Base-by-base conservation (phyloP, 2,888 invertebrate species). In the Dynastes maya region DNA sequence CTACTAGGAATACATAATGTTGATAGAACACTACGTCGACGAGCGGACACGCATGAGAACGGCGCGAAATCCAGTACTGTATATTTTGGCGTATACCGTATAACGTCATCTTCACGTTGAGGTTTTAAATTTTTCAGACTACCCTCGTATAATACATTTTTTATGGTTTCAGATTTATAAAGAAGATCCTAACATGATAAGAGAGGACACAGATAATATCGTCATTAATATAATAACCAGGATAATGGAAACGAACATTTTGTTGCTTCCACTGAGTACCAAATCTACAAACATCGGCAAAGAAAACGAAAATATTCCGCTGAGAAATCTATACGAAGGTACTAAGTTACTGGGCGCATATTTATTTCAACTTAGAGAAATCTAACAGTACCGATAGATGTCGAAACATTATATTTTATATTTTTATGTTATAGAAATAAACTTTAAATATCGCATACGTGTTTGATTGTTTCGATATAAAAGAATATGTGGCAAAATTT, bases 341-440 rank as follows among this genome's bases (percentile, higher is more conserved):
- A 89, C 88, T 11, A 90, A 90, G 83, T 81, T 90, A n/a, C 80
- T 90, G 27, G 89, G 86, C 1, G 89, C 88, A 72, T 90, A 89
- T 83, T 84, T 90, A 75, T 86, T 88, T 80, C 88, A 89, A 82
- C 63, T 86, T 9, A 82, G 22, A 40, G 72, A 61, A n/a, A 51
- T 29, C 11, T 65, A 5, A 22, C 16, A 55, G 55, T n/a, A 55
- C 45, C 9, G 8, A 45, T 11, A 45, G 45, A 45, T 45, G 11
- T 11, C 8, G 2, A 8, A 22, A 16, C 68, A 16, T 68, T 9
- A 68, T 40, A 27, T 37, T 40, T 40, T 27, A 45, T 68, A 40
- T 9, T 13, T 13, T 32, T 40, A 40, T 27, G 22, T 65, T 29
- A 27, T 65, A 55, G 53, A 16, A 16, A 16, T 55, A 55, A 55